Conservation (phyloP, 2,797 vertebrate species). For the Atherinosoma microstoma region DNA sequence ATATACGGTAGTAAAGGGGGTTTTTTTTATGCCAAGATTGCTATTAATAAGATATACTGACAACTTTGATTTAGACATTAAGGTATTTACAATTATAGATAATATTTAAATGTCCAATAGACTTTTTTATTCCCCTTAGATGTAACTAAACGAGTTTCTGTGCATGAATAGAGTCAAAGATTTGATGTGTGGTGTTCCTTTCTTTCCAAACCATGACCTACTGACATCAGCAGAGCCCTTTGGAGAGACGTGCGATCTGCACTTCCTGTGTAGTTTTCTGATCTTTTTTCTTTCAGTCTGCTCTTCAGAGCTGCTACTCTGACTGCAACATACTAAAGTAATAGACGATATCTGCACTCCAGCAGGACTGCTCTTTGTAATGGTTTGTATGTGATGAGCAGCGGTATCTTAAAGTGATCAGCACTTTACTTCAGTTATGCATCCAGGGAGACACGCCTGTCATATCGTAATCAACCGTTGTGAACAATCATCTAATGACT, state of each 20-base stretch:
- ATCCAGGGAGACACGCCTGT: conserved; percentile 78
- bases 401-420: conserved; percentile 72
- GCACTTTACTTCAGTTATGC: conserved; percentile 75
- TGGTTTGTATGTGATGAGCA: conserved; percentile 54
- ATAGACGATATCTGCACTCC: conserved; percentile 13
- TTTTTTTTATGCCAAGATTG: neutral
- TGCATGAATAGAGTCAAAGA: neutral
- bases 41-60: neutral
- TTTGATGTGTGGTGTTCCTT: neutral
- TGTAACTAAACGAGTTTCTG: neutral
- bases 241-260: neutral
- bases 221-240: neutral
- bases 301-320: neutral
- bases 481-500: conserved; percentile 87
- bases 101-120: neutral
- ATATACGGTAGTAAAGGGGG: too few relatives aligned
- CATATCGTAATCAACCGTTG: conserved; percentile 84
- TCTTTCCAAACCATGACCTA: conserved; percentile 8
- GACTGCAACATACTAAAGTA: neutral
- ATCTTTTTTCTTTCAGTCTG: conserved; percentile 9
- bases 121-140: neutral
- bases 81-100: neutral
- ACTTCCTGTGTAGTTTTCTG: conserved; percentile 1
- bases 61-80: neutral
- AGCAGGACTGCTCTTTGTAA: conserved; percentile 9